Conservation (phyloP, 2,113 vertebrate species). For the Gymnorhina tibicen region DNA sequence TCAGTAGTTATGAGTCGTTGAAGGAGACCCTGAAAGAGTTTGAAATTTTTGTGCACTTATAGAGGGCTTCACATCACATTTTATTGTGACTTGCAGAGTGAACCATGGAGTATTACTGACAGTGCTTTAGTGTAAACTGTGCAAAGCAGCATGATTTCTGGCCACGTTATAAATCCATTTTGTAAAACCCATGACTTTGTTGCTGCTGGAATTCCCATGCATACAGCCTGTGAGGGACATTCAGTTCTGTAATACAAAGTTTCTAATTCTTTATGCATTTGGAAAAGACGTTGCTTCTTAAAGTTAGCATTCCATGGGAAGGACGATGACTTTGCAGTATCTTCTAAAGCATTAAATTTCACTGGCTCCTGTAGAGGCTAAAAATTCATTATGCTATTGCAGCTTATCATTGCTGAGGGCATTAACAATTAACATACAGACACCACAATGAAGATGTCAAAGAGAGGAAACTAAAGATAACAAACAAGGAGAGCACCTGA, state of each 20-base stretch:
- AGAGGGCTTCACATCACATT: neutral
- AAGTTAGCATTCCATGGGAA: neutral
- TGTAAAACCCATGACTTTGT: neutral
- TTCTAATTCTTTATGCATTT: neutral
- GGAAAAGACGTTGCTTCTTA: neutral
- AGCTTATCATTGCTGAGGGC: neutral
- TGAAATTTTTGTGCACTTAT: neutral
- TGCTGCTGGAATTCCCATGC: neutral
- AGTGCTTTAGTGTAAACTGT: neutral
- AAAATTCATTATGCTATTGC: neutral
- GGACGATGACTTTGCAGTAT: neutral
- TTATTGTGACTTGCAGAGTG: neutral
- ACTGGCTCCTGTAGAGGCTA: neutral
- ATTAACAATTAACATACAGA: neutral
- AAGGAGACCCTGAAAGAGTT: neutral
- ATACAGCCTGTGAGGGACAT: neutral
- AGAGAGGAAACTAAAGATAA: neutral
- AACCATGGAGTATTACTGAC: neutral
- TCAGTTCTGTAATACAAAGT: neutral
- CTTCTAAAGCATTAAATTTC: neutral
- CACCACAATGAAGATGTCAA: neutral
- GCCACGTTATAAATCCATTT: neutral
- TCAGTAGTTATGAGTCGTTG: neutral
- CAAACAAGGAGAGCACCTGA: neutral
- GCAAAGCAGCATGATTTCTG: neutral